phyloP scores from a whole-genome alignment of 2,797 vertebrate species.

The Streptopelia turtur region DNA sequence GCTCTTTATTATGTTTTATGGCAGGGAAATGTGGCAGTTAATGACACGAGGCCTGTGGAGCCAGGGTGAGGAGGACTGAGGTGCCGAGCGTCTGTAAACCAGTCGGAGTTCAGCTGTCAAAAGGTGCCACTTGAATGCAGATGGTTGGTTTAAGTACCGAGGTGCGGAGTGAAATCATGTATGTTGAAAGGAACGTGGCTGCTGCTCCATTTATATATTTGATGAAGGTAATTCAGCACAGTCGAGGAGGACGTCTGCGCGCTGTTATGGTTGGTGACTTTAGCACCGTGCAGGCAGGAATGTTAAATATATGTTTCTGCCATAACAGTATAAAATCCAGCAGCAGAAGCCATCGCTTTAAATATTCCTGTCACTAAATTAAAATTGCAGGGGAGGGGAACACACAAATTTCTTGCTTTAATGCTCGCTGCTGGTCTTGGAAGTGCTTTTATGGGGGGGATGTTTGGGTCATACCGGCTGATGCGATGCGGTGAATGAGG shows the following conservation, averaged over 20 bases:
- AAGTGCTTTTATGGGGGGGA: background rate
- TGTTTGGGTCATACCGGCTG: background rate
- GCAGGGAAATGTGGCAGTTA: background rate
- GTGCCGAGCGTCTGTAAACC: background rate
- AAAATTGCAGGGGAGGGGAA: background rate
- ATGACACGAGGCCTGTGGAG: background rate
- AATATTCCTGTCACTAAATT: background rate
- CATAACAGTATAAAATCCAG: background rate
- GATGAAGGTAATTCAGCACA: conserved; percentile 24
- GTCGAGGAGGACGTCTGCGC: background rate
- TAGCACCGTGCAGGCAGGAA: background rate
- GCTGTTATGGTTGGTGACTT: background rate
- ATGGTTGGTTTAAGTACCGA: conserved; percentile 37
- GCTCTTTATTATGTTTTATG: background rate
- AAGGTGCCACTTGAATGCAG: conserved; percentile 22
- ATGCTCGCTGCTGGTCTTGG: background rate
- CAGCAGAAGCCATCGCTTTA: background rate
- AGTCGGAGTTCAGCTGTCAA: conserved; percentile 22
- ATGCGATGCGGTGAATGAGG: too few species aligned
- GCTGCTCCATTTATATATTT: conserved; percentile 12
- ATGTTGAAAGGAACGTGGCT: conserved; percentile 24
- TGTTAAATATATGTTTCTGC: background rate
- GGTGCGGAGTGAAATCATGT: background rate
- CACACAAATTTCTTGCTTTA: background rate
- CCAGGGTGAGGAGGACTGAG: background rate